Base-by-base conservation (phyloP, 2,113 vertebrate species). In the Cyprinus carpio region DNA sequence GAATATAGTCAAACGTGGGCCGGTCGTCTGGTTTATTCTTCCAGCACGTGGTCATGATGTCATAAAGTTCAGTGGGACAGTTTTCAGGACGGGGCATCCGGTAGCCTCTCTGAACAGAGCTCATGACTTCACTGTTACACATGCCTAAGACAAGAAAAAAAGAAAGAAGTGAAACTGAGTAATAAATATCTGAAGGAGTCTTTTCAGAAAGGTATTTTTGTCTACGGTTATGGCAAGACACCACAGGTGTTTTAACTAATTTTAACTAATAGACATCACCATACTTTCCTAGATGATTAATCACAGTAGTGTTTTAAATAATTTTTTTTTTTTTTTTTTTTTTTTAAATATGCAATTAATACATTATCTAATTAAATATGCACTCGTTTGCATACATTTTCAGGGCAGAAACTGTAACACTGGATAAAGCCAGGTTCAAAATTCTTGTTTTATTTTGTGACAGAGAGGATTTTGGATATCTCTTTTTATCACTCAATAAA, bases 1-100 rank as follows among this genome's bases (percentile, higher is more conserved):
- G 97, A 11, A 94, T 89, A 87, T 96, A 99, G 56, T 99, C 97
- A 0, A 99, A 99, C 1, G 98, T 98, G 51, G 98, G 98, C 37
- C 98, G 93, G 72, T 98, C 96, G 3, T 98, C 96, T 0, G 97
- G 95, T 76, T 88, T 95, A 87, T 79, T 91, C 81, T 94, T 96
- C 98, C 98, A 99, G 94, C 98, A 99, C 6, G 90, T 92, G 76
- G 60, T 89, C 98, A 99, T 97, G 43, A 98, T 85, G 0, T 91
- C 91, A 0, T 99, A 98, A 5, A 99, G 93, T 91, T 97, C 95
- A 11, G 83, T 11, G 0, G 98, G 97, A 87, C 97, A 98, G 90
- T 87, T 92, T 0, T 95, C 92, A 0, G 95, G 93, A 29, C 87
- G 91, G 0, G 96, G 95, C 96, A 99, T 99, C 15, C 97, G 93